phyloP scores from a whole-genome alignment of 2,888 invertebrate genomes.

The Hofmannophila pseudospretella region DNA sequence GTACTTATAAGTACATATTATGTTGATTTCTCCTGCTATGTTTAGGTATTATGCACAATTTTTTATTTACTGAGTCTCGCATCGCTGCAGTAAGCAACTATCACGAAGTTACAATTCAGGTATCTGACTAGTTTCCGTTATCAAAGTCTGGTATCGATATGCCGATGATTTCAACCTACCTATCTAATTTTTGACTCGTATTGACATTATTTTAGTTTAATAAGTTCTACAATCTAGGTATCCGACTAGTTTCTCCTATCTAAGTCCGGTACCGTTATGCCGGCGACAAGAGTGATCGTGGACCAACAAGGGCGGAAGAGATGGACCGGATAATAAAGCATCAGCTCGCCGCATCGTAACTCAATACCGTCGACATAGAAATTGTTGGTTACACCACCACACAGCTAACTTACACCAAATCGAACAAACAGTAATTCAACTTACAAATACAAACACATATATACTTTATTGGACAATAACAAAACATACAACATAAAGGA shows the following conservation, averaged over 20 bases:
- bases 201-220: neutral
- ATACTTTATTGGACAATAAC: neutral
- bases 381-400: conserved; percentile 55
- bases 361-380: conserved; percentile 62
- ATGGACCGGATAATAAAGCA: conserved; percentile 73
- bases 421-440: neutral
- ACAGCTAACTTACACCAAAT: neutral
- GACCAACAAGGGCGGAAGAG: conserved; percentile 74
- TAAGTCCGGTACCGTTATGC: conserved; percentile 49
- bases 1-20: too few relatives aligned
- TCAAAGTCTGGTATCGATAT: conserved; percentile 49
- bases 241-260: conserved; percentile 4
- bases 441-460: neutral
- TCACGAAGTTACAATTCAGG: neutral
- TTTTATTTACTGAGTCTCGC: too few relatives aligned
- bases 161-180: too few relatives aligned
- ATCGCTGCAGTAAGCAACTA: too few relatives aligned
- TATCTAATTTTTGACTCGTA: too few relatives aligned
- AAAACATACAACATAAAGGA: too few relatives aligned
- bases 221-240: conserved; percentile 3
- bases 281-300: conserved; percentile 65
- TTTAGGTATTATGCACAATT: too few relatives aligned
- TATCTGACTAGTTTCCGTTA: conserved; percentile 4
- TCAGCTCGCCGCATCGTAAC: conserved; percentile 63
- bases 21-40: too few relatives aligned